Conservation (phyloP, 2,113 vertebrate genomes). For the Pterocles orientalis region DNA sequence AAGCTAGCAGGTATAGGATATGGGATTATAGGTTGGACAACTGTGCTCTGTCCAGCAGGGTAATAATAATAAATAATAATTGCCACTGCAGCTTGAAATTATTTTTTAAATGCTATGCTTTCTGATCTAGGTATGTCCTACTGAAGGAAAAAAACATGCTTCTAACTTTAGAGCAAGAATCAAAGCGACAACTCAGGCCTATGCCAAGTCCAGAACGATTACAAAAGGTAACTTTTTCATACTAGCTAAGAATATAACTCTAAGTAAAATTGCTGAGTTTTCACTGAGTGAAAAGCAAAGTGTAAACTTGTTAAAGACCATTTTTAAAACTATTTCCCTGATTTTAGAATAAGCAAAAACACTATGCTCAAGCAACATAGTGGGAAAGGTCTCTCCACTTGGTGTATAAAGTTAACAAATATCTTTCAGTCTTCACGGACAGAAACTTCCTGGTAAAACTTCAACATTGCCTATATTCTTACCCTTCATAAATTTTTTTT, state of each 20-base stretch:
- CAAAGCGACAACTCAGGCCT: slow-evolving; percentile 81
- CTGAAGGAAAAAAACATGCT: slow-evolving; percentile 98
- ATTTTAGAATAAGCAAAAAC: background rate
- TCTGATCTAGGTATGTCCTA: slow-evolving; percentile 88
- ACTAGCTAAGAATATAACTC: background rate
- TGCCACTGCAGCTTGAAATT: background rate
- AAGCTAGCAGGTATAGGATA: background rate
- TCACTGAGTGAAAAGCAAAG: background rate
- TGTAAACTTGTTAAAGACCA: background rate
- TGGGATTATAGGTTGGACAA: background rate
- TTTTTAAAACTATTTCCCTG: background rate
- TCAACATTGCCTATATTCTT: background rate
- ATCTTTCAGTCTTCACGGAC: background rate
- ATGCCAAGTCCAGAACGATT: slow-evolving; percentile 95
- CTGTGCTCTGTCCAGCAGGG: background rate
- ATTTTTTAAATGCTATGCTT: background rate
- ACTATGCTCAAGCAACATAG: background rate
- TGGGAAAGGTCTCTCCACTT: background rate
- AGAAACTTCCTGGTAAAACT: background rate
- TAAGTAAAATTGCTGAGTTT: background rate
- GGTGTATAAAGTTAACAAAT: background rate
- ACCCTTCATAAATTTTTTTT: background rate
- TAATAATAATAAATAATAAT: background rate
- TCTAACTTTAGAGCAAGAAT: slow-evolving; percentile 90
- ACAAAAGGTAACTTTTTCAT: slow-evolving; percentile 82